Percentiles rank a stretch among this genome's conserved stretches.
Conservation (phyloP, 2,113 vertebrate species). For the Larimichthys crocea region DNA sequence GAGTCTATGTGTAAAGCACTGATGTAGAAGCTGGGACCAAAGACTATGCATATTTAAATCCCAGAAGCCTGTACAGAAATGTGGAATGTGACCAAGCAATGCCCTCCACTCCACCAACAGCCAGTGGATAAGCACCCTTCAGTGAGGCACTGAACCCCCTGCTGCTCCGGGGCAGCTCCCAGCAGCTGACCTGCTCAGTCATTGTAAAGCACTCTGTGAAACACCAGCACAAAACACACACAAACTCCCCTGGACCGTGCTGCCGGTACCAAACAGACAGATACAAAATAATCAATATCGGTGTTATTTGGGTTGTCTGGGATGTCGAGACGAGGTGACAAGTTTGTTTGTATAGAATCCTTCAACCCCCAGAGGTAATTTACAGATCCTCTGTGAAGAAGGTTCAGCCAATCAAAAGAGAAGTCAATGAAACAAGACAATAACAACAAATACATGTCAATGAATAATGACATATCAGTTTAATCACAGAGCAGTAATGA, state of each 20-base stretch:
- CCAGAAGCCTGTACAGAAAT: too few species aligned
- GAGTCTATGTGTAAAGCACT: background rate
- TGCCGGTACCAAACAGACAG: too few species aligned
- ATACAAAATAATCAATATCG: background rate
- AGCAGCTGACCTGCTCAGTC: constrained; percentile 18
- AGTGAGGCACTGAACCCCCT: constrained; percentile 11
- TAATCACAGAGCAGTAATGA: background rate
- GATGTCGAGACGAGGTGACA: background rate
- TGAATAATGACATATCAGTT: background rate
- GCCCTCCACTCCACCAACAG: constrained; percentile 7
- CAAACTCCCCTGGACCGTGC: background rate
- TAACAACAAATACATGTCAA: background rate
- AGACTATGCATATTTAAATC: background rate
- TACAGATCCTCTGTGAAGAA: background rate
- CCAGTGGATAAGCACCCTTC: constrained; percentile 7
- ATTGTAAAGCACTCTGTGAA: background rate
- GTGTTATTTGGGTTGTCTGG: background rate
- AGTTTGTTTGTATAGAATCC: background rate
- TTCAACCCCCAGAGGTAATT: background rate
- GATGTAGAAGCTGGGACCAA: background rate
- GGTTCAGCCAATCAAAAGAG: too few species aligned
- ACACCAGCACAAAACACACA: background rate
- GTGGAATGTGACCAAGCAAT: background rate
- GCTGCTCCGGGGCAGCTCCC: constrained; percentile 24
- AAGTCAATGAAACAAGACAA: background rate